A percentile compares a stretch with the other conserved stretches of the same genome.
Conservation (phyloP, 37 sponge, comb jelly and placozoan genomes). For the Corticium candelabrum region DNA sequence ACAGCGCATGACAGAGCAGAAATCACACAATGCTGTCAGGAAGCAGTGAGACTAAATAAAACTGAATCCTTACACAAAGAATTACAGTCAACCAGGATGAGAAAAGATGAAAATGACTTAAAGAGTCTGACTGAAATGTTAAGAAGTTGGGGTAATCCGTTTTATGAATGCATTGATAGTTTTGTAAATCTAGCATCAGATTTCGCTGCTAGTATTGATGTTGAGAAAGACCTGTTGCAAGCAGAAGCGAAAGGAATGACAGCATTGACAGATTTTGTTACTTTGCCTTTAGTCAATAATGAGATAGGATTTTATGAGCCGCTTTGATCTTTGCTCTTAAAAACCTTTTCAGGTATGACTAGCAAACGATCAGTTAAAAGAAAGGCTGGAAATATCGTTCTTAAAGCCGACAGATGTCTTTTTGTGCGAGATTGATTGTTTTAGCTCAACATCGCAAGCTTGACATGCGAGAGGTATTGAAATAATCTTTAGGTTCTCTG, state of each 20-base stretch:
- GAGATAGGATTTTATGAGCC: too few species aligned
- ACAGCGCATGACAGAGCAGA: neutral
- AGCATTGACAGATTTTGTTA: too few species aligned
- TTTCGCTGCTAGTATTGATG: neutral
- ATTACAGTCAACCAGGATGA: neutral
- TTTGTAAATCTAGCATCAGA: neutral
- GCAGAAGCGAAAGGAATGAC: neutral
- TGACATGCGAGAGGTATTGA: too few species aligned
- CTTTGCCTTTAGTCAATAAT: too few species aligned
- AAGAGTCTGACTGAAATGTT: neutral
- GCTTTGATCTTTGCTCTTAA: too few species aligned
- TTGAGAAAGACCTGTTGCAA: neutral
- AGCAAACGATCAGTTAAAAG: too few species aligned
- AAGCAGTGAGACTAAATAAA: neutral
- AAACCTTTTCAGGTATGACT: too few species aligned
- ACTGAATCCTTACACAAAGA: neutral
- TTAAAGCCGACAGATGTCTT: too few species aligned
- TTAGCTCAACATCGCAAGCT: too few species aligned
- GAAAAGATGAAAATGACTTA: neutral
- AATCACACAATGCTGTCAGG: neutral
- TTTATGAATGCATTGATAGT: neutral
- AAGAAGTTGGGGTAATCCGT: neutral
- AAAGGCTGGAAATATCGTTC: too few species aligned
- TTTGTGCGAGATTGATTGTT: too few species aligned
- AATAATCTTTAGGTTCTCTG: too few species aligned